Evolutionary conservation across 2,113 vertebrate genomes (phyloP).

Genomic region (Dolichallabes microphthalmus): DNA sequence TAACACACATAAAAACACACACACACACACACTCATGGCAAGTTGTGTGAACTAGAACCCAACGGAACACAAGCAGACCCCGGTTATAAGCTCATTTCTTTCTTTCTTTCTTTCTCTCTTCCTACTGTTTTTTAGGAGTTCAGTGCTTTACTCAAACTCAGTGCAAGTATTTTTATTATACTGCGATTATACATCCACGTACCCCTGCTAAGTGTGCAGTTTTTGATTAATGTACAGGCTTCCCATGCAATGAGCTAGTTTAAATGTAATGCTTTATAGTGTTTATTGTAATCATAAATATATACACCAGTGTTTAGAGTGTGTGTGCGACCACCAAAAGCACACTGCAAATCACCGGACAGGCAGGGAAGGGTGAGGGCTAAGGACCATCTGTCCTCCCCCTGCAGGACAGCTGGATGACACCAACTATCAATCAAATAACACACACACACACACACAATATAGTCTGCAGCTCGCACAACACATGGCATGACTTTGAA

Average conservation of each 20-base stretch:
- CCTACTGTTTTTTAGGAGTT: not conserved
- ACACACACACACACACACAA: not conserved
- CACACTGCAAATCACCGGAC: slow-evolving; percentile 22
- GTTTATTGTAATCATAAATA: not conserved
- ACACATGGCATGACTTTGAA: not conserved
- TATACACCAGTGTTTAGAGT: not conserved
- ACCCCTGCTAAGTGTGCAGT: not conserved
- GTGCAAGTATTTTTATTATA: not conserved
- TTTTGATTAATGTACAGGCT: not conserved
- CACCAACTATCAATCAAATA: slow-evolving; percentile 16
- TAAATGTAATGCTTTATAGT: not conserved
- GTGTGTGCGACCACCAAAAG: not conserved
- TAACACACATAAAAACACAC: too few relatives aligned
- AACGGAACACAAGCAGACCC: too few relatives aligned
- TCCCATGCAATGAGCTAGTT: not conserved
- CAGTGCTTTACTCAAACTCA: not conserved
- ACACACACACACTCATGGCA: too few relatives aligned
- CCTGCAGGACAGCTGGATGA: slow-evolving; percentile 27
- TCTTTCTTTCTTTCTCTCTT: not conserved
- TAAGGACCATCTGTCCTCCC: slow-evolving; percentile 36
- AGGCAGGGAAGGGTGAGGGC: not conserved
- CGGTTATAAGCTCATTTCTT: too few relatives aligned
- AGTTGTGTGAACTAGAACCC: too few relatives aligned
- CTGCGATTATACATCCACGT: not conserved
- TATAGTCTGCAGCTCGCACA: not conserved